phyloP scores from a whole-genome alignment of 2,113 vertebrate genomes.

The Catagonus wagneri region DNA sequence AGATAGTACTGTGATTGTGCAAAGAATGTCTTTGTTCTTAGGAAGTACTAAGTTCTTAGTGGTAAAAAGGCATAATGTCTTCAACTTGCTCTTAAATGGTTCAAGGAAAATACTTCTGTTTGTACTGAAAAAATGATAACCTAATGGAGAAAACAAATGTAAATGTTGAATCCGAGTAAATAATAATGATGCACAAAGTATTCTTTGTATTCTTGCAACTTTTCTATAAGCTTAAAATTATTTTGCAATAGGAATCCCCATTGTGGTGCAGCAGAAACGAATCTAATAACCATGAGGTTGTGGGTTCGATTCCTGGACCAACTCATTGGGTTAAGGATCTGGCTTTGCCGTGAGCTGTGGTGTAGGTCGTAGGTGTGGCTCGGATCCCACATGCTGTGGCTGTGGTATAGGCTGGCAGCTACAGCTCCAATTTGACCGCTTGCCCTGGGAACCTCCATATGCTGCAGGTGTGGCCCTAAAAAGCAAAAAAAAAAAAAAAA shows the following conservation, averaged over 20 bases:
- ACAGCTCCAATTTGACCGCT: too few species aligned
- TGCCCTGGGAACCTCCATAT: too few species aligned
- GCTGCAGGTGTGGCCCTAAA: too few species aligned
- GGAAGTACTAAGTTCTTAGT: neutral
- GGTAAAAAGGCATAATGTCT: neutral
- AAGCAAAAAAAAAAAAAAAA: too few species aligned
- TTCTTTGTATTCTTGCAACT: neutral
- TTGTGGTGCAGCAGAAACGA: too few species aligned
- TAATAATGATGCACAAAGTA: neutral
- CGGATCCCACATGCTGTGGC: too few species aligned
- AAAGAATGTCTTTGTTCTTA: neutral
- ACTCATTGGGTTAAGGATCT: too few species aligned
- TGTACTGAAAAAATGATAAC: neutral
- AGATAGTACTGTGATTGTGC: neutral
- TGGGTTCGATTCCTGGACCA: too few species aligned
- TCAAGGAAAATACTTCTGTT: neutral
- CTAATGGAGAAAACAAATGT: neutral
- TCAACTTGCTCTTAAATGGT: neutral
- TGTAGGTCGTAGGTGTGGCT: too few species aligned
- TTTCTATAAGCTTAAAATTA: constrained; percentile 11
- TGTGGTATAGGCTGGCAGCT: too few species aligned
- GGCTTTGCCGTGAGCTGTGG: too few species aligned
- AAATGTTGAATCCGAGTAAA: neutral
- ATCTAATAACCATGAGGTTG: too few species aligned
- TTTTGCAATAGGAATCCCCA: neutral